Evolutionary conservation across 2,797 vertebrate species (phyloP).

Genomic region (Peromyscus eremicus): DNA sequence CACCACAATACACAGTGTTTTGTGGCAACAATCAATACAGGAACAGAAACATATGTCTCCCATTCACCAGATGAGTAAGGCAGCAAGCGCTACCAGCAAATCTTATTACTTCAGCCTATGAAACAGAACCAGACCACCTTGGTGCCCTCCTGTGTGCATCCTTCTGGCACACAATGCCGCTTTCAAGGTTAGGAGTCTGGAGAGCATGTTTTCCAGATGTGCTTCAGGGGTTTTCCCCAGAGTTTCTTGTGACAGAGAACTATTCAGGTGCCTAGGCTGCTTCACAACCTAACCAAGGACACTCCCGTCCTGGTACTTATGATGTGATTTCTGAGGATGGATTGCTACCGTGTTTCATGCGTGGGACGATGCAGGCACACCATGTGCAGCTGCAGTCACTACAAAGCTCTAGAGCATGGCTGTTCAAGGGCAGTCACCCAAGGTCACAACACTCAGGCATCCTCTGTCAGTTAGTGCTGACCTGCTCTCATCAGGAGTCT

Average conservation of each 20-base stretch:
- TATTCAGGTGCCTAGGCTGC: background rate
- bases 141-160: background rate
- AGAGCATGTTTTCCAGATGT: background rate
- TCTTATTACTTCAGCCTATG: background rate
- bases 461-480: background rate
- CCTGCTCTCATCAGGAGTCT: conserved; percentile 31
- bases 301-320: background rate
- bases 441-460: background rate
- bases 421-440: conserved; percentile 36
- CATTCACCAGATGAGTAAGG: no score
- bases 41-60: background rate
- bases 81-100: background rate
- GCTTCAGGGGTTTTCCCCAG: background rate
- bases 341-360: background rate
- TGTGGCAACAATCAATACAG: background rate
- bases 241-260: background rate
- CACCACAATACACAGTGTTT: background rate
- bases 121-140: background rate
- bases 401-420: conserved; percentile 22
- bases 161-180: background rate
- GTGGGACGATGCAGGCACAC: background rate
- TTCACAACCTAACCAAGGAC: background rate
- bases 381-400: background rate
- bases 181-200: background rate
- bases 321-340: background rate